Conservation (phyloP, 2,797 vertebrate genomes). For the Selene dorsalis region DNA sequence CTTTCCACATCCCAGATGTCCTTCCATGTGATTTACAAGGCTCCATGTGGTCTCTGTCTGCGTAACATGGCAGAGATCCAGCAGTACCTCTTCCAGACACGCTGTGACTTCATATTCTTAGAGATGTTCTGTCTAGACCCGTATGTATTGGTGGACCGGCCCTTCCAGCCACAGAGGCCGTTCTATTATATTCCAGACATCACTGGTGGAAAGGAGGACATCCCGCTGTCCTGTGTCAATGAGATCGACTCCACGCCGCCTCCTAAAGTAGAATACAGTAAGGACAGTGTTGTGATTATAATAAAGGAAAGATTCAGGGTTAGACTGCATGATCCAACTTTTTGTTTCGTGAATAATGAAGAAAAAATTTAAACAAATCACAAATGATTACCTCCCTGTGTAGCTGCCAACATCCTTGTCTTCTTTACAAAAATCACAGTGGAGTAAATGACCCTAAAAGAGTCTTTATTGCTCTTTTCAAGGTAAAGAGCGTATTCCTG, state of each 20-base stretch:
- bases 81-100: conserved; percentile 93
- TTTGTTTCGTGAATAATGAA: neutral
- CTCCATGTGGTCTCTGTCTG: conserved; percentile 95
- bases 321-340: neutral
- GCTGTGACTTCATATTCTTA: conserved; percentile 94
- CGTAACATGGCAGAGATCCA: conserved; percentile 96
- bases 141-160: conserved; percentile 95
- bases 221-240: conserved; percentile 96
- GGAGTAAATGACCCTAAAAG: neutral
- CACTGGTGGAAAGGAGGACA: conserved; percentile 92
- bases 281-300: conserved; percentile 33
- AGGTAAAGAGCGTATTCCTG: conserved; percentile 93
- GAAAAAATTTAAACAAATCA: neutral
- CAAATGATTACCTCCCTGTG: neutral
- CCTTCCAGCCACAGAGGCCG: conserved; percentile 93
- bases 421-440: neutral
- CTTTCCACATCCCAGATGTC: conserved; percentile 84
- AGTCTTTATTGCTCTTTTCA: neutral
- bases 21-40: conserved; percentile 98
- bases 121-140: conserved; percentile 99
- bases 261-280: conserved; percentile 96
- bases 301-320: neutral
- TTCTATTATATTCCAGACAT: conserved; percentile 96
- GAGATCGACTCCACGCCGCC: conserved; percentile 94
- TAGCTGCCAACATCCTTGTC: neutral